Evolutionary conservation across 2,113 vertebrate genomes (phyloP).

Genomic region (Laticauda laticaudata): DNA sequence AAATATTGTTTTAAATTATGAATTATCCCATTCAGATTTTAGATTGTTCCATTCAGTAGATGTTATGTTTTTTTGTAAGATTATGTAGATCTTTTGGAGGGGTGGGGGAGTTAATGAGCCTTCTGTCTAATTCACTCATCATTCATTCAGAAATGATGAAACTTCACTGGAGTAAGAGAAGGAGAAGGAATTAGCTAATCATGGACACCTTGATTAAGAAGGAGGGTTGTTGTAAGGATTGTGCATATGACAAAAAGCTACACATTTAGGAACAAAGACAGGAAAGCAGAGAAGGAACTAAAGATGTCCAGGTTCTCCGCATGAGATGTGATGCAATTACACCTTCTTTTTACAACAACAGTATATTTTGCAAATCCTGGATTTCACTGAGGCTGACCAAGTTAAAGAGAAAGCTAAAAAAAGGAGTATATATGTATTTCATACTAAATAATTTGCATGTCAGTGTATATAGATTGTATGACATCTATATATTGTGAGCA

Average conservation of each 20-base stretch:
- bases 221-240: neutral
- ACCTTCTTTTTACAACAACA: neutral
- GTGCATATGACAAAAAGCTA: neutral
- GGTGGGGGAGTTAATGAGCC: neutral
- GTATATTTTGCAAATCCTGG: neutral
- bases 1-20: neutral
- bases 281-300: neutral
- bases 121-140: neutral
- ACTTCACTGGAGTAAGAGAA: neutral
- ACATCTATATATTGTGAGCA: neutral
- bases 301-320: neutral
- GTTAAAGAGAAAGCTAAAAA: neutral
- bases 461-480: neutral
- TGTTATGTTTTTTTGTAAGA: conserved; percentile 19
- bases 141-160: neutral
- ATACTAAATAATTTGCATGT: neutral
- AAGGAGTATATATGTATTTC: neutral
- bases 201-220: neutral
- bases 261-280: neutral
- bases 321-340: neutral
- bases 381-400: neutral
- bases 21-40: conserved; percentile 32
- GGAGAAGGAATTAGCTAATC: neutral
- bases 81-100: neutral
- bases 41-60: neutral